A percentile compares a stretch with the other conserved stretches of the same genome.
Evolutionary conservation across 2,113 vertebrate genomes (phyloP).

Genomic region (Osmerus mordax): DNA sequence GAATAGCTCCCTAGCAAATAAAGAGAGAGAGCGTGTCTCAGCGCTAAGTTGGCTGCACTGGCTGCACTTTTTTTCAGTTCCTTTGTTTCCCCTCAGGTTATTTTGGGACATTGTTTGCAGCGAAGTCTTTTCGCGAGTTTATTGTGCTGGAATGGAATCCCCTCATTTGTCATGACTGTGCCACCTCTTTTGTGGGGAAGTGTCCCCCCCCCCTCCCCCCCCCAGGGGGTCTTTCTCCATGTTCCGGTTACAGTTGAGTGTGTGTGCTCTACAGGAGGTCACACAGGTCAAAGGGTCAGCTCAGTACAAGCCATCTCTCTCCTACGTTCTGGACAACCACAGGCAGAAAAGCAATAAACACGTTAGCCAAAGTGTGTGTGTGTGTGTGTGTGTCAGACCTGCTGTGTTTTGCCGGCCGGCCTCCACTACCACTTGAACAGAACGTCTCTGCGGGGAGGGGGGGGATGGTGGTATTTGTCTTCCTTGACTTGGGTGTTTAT

Average conservation of each 20-base stretch:
- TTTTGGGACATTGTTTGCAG: too few relatives aligned
- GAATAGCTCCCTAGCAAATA: too few relatives aligned
- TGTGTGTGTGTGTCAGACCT: not conserved
- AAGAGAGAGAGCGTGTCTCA: not conserved
- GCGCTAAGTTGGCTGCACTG: not conserved
- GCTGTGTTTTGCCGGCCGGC: too few relatives aligned
- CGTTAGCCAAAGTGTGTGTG: constrained; percentile 23
- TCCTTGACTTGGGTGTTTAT: not conserved
- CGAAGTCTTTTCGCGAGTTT: too few relatives aligned
- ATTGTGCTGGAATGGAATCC: too few relatives aligned
- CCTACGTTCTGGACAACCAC: constrained; percentile 5
- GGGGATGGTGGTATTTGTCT: constrained; percentile 11
- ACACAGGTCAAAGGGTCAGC: constrained; percentile 16
- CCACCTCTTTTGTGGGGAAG: too few relatives aligned
- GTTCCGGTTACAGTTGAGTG: not conserved
- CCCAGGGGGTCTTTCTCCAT: too few relatives aligned
- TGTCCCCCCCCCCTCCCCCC: too few relatives aligned
- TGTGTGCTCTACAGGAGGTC: not conserved
- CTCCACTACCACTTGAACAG: not conserved
- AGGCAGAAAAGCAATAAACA: constrained; percentile 42
- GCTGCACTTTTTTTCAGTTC: not conserved
- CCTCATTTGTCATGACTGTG: too few relatives aligned
- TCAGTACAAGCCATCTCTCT: constrained; percentile 13
- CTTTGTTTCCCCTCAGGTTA: not conserved
- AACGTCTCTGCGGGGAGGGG: constrained; percentile 28